Evolutionary conservation across 1,140 invertebrate genomes (phyloP).

Genomic region (Listronotus bonariensis): DNA sequence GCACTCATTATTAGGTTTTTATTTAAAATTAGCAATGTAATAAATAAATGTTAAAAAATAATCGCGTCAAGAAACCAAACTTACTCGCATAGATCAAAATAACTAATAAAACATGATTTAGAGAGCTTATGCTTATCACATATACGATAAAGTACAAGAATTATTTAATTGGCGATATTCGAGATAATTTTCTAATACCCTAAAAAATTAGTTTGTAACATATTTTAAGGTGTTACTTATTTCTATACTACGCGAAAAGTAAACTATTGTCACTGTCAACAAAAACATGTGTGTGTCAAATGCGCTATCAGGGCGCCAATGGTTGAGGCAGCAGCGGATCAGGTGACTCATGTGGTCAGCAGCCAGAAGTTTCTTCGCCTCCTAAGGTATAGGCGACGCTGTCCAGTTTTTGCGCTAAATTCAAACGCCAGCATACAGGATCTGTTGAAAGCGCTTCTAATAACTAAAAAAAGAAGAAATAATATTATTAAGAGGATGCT

Average conservation of each 20-base stretch:
- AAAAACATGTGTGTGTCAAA: slow-evolving; percentile 45
- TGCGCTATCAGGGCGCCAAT: slow-evolving; percentile 51
- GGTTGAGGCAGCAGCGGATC: slow-evolving; percentile 55
- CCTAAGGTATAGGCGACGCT: slow-evolving; percentile 88
- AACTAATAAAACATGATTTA: no score
- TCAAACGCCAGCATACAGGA: slow-evolving; percentile 80
- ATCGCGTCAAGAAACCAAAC: no score
- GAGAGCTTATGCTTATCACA: no score
- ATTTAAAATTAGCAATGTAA: no score
- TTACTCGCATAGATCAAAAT: no score
- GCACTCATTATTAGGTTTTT: no score
- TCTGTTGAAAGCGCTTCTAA: slow-evolving; percentile 82
- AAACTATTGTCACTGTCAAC: slow-evolving; percentile 15
- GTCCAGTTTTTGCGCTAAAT: slow-evolving; percentile 86
- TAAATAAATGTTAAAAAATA: no score
- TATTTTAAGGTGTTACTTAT: not conserved
- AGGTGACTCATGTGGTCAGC: slow-evolving; percentile 62
- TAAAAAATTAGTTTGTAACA: no score
- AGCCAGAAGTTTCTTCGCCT: slow-evolving; percentile 69
- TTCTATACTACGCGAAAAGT: not conserved
- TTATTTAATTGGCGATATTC: no score
- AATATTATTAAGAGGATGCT: no score
- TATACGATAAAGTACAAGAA: no score
- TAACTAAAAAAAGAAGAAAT: slow-evolving; percentile 61
- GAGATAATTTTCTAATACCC: no score